Evolutionary conservation across 2,113 vertebrate genomes (phyloP).

Genomic region (Tupaia tana): DNA sequence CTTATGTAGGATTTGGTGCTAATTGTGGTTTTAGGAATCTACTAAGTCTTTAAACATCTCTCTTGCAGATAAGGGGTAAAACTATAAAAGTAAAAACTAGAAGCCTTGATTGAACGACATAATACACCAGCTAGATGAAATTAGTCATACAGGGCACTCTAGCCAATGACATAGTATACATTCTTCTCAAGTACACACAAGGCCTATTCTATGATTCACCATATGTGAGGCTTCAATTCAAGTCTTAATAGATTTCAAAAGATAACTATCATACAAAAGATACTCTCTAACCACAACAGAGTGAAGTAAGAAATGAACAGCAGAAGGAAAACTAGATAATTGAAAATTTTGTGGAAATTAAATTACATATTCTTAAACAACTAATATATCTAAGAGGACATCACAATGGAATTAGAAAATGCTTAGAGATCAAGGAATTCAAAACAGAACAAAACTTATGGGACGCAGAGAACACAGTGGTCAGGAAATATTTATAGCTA

Average conservation of each 20-base stretch:
- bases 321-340: no score
- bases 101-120: background rate
- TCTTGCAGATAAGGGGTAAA: no score
- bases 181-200: background rate
- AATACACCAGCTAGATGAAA: background rate
- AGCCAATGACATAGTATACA: background rate
- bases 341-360: no score
- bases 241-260: no score
- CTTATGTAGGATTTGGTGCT: no score
- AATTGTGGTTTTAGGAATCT: no score
- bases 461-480: background rate
- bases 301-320: no score
- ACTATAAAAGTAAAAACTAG: background rate
- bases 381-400: background rate
- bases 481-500: background rate
- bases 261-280: no score
- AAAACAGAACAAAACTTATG: background rate
- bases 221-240: no score
- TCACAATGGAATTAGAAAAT: background rate
- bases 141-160: background rate
- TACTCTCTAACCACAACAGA: no score
- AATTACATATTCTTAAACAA: no score
- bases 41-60: no score
- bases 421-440: background rate
- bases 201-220: background rate